These are phyloP conservation scores for Labroides dimidiatus DNA, from an alignment of 2,797 vertebrate species.

Conservation along the genomic window DNA sequence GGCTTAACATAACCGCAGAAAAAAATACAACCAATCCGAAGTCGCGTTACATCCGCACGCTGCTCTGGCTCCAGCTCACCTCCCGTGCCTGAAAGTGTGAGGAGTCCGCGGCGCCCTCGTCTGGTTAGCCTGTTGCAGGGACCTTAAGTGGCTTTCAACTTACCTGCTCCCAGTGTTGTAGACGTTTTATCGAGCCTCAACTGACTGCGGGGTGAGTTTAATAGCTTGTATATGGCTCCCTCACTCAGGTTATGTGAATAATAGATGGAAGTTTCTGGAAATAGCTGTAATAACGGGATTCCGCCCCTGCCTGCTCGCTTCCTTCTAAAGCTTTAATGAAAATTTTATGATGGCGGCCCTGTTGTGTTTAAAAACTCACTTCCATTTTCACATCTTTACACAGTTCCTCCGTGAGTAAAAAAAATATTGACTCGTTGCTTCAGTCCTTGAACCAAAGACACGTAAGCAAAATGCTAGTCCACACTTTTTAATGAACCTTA, in stretches of 20 bases:
- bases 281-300: slow-evolving; percentile 45
- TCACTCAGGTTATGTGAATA: slow-evolving; percentile 53
- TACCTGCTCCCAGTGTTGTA: slow-evolving; percentile 52
- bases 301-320: slow-evolving; percentile 11
- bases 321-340: slow-evolving; percentile 33
- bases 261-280: slow-evolving; percentile 59
- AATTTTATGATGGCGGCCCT: slow-evolving; percentile 39
- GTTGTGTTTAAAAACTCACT: not conserved
- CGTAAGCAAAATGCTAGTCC: not conserved
- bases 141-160: slow-evolving; percentile 3
- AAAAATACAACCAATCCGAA: slow-evolving; percentile 59
- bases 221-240: slow-evolving; percentile 36
- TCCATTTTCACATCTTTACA: not conserved
- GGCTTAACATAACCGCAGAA: not conserved
- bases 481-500: not conserved
- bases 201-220: slow-evolving; percentile 42
- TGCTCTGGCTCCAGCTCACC: slow-evolving; percentile 17
- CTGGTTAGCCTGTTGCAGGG: slow-evolving; percentile 37
- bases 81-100: slow-evolving; percentile 40
- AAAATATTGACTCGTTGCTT: not conserved
- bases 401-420: not conserved
- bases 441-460: not conserved
- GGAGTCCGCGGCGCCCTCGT: slow-evolving; percentile 57
- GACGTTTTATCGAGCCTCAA: slow-evolving; percentile 34
- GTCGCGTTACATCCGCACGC: slow-evolving; percentile 36